Percentiles rank a stretch among this genome's conserved stretches.
phyloP scores from a whole-genome alignment of 2,797 vertebrate species.

The Schizothorax lantsangensis region DNA sequence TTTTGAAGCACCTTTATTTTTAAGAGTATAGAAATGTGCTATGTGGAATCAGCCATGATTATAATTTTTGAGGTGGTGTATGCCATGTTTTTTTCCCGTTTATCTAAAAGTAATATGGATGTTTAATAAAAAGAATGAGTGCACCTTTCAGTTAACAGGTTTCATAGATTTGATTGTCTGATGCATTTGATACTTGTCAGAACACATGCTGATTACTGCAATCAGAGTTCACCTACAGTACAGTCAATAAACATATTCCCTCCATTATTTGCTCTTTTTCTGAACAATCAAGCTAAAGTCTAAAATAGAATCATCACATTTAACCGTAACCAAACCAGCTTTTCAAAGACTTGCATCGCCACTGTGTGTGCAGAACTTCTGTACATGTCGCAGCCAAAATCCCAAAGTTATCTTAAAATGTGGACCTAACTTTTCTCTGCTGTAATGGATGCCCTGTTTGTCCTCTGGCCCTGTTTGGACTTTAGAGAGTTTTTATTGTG shows the following conservation, averaged over 20 bases:
- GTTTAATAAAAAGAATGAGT: neutral
- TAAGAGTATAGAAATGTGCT: neutral
- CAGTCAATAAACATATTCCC: conserved; percentile 23
- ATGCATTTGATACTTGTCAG: neutral
- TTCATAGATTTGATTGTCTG: neutral
- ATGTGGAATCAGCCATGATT: neutral
- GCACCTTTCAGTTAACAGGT: neutral
- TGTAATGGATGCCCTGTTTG: conserved; percentile 26
- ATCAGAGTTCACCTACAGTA: conserved; percentile 22
- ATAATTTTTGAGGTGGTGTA: neutral
- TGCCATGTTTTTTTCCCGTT: neutral
- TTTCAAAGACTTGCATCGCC: neutral
- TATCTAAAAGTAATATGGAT: neutral
- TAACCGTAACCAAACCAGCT: neutral
- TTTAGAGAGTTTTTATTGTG: conserved; percentile 36
- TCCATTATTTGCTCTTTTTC: conserved; percentile 25
- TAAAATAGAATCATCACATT: conserved; percentile 1
- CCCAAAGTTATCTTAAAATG: conserved; percentile 9
- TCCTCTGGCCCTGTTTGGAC: conserved; percentile 42
- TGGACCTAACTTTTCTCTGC: neutral
- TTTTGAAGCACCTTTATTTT: too few relatives aligned
- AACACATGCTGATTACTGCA: conserved; percentile 34
- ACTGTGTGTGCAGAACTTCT: neutral
- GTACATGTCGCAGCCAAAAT: neutral
- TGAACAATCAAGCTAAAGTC: conserved; percentile 36